Percentiles rank a stretch among this genome's conserved stretches.
These are phyloP conservation scores for Yponomeuta malinellus DNA, from an alignment of 2,888 invertebrate species.

Conservation along the genomic window DNA sequence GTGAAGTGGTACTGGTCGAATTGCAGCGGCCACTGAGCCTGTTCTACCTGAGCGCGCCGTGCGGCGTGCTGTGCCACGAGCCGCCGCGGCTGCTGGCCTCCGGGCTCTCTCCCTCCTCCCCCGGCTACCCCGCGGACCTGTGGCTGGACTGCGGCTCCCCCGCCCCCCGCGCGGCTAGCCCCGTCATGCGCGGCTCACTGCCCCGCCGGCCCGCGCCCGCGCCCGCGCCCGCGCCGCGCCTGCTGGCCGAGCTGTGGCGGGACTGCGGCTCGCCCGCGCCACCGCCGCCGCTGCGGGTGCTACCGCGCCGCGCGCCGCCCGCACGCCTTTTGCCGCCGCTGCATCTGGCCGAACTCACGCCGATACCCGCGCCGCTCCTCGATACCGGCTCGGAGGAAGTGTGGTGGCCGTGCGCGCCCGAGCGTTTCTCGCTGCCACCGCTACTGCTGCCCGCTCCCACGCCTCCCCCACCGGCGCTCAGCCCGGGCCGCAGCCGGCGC, in stretches of 20 bases:
- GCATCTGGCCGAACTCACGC: slow-evolving; percentile 24
- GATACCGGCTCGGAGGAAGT: background rate
- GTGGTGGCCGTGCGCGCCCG: background rate
- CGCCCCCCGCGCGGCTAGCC: slow-evolving; percentile 34
- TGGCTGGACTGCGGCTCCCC: slow-evolving; percentile 28
- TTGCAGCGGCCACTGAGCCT: slow-evolving; percentile 64
- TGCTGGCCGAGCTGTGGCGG: background rate
- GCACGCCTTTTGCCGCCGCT: slow-evolving; percentile 29
- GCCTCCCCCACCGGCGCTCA: slow-evolving; percentile 16
- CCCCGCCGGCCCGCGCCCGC: slow-evolving; percentile 28
- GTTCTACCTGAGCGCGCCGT: slow-evolving; percentile 75
- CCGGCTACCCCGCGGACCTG: slow-evolving; percentile 5
- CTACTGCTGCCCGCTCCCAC: slow-evolving; percentile 19
- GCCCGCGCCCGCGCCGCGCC: slow-evolving; percentile 18
- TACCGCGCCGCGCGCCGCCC: slow-evolving; percentile 15
- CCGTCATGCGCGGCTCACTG: slow-evolving; percentile 30
- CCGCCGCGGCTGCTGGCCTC: slow-evolving; percentile 45
- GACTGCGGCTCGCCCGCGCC: background rate
- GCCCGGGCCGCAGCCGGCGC: slow-evolving; percentile 15
- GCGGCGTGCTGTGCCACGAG: slow-evolving; percentile 71
- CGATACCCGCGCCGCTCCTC: slow-evolving; percentile 29
- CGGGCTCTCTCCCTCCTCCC: slow-evolving; percentile 16
- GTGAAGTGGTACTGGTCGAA: no score
- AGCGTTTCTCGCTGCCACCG: slow-evolving; percentile 25
- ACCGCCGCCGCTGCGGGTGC: background rate